phyloP scores from a whole-genome alignment of 2,797 vertebrate species.

The Brachyrhaphis roseni region DNA sequence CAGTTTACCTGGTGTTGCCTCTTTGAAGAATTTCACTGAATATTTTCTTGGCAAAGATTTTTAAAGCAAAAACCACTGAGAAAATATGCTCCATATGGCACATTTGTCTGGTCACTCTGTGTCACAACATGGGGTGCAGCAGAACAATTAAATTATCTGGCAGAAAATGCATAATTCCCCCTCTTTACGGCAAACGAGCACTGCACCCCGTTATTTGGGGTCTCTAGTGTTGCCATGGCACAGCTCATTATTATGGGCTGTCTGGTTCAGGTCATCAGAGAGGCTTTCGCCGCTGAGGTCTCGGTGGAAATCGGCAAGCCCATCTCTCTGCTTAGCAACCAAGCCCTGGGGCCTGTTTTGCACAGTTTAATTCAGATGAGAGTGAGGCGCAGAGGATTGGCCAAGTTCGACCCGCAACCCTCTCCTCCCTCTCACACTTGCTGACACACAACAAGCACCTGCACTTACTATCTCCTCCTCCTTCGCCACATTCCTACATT shows the following conservation, averaged over 20 bases:
- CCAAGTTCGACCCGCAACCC: conserved; percentile 50
- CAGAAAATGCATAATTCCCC: conserved; percentile 69
- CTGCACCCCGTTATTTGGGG: conserved; percentile 67
- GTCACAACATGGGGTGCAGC: conserved; percentile 56
- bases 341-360: conserved; percentile 84
- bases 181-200: conserved; percentile 64
- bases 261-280: conserved; percentile 80
- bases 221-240: conserved; percentile 71
- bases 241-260: conserved; percentile 82
- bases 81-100: conserved; percentile 58
- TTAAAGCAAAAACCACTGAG: conserved; percentile 35
- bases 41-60: conserved; percentile 38
- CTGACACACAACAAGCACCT: conserved; percentile 25
- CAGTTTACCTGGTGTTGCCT: conserved; percentile 47
- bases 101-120: conserved; percentile 64
- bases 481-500: conserved; percentile 34
- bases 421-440: conserved; percentile 17
- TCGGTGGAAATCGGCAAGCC: conserved; percentile 75
- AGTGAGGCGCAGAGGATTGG: conserved; percentile 80
- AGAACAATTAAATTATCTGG: conserved; percentile 72
- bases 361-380: conserved; percentile 86
- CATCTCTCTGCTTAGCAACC: conserved; percentile 87
- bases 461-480: conserved; percentile 44
- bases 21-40: conserved; percentile 44
- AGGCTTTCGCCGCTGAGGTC: conserved; percentile 71